phyloP scores from a whole-genome alignment of 2,888 invertebrate species.

The Phymatocera aterrima region DNA sequence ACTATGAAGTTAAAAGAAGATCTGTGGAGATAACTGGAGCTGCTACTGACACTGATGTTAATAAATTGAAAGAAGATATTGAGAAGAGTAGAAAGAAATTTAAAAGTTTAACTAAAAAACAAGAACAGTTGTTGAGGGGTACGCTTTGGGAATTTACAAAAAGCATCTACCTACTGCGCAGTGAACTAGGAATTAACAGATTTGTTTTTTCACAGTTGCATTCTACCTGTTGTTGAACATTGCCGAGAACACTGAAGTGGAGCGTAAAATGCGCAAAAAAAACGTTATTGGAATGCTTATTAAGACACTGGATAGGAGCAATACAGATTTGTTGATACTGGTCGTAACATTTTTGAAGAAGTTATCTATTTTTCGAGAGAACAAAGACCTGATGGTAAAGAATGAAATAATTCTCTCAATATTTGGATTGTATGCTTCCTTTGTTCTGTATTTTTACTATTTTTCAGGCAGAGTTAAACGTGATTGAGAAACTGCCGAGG shows the following conservation, averaged over 20 bases:
- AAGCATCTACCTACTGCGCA: too few relatives aligned
- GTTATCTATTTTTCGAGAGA: conserved; percentile 94
- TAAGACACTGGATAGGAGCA: conserved; percentile 92
- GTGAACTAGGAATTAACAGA: too few relatives aligned
- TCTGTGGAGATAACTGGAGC: conserved; percentile 60
- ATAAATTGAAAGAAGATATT: conserved; percentile 82
- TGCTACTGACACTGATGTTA: conserved; percentile 66
- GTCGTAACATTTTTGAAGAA: conserved; percentile 97
- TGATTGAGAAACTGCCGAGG: conserved; percentile 89
- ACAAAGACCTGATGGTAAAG: conserved; percentile 91
- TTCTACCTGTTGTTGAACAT: conserved; percentile 96
- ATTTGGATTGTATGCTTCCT: neutral
- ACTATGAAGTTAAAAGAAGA: conserved; percentile 68
- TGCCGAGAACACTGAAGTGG: conserved; percentile 95
- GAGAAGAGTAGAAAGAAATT: conserved; percentile 87
- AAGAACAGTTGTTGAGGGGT: conserved; percentile 91
- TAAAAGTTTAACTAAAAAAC: conserved; percentile 90
- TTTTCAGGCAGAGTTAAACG: conserved; percentile 81
- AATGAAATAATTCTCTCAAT: neutral
- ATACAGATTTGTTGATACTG: conserved; percentile 91
- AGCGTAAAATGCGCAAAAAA: conserved; percentile 97
- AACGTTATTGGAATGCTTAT: conserved; percentile 92
- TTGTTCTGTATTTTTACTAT: neutral
- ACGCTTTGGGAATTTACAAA: too few relatives aligned
- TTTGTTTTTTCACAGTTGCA: too few relatives aligned